phyloP scores from a whole-genome alignment of 1,140 invertebrate species.

The Lysiphlebus fabarum region DNA sequence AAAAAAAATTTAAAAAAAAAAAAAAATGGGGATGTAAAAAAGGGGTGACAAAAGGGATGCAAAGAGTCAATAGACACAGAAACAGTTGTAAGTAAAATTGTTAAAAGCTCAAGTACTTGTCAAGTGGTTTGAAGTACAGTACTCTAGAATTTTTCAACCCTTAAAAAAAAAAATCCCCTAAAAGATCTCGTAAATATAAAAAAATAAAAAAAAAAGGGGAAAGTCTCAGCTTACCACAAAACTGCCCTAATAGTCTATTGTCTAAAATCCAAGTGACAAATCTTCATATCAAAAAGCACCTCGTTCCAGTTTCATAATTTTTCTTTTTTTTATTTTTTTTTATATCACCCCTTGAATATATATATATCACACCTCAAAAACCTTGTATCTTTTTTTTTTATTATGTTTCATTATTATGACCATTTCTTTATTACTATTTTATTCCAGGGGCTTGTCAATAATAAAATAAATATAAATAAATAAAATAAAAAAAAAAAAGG shows the following conservation, averaged over 20 bases:
- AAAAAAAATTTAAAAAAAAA: too few species aligned
- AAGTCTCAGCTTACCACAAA: slow-evolving; percentile 26
- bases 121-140: slow-evolving; percentile 16
- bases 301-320: neutral
- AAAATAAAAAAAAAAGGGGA: slow-evolving; percentile 16
- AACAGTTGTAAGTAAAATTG: slow-evolving; percentile 8
- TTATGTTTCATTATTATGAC: too few species aligned
- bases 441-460: too few species aligned
- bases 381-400: too few species aligned
- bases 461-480: too few species aligned
- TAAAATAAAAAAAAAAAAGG: too few species aligned
- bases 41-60: slow-evolving; percentile 10
- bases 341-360: neutral
- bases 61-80: slow-evolving; percentile 23
- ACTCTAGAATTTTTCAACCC: slow-evolving; percentile 19
- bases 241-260: slow-evolving; percentile 33
- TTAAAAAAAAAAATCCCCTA: slow-evolving; percentile 23
- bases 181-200: slow-evolving; percentile 4
- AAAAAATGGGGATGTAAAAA: too few species aligned
- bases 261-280: slow-evolving; percentile 31
- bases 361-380: too few species aligned
- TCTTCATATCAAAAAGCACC: slow-evolving; percentile 24
- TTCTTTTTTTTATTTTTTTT: slow-evolving; percentile 1
- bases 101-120: neutral
- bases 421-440: too few species aligned